These are phyloP conservation scores for Lithophane leautieri DNA, from an alignment of 2,888 invertebrate genomes.

Conservation along the genomic window DNA sequence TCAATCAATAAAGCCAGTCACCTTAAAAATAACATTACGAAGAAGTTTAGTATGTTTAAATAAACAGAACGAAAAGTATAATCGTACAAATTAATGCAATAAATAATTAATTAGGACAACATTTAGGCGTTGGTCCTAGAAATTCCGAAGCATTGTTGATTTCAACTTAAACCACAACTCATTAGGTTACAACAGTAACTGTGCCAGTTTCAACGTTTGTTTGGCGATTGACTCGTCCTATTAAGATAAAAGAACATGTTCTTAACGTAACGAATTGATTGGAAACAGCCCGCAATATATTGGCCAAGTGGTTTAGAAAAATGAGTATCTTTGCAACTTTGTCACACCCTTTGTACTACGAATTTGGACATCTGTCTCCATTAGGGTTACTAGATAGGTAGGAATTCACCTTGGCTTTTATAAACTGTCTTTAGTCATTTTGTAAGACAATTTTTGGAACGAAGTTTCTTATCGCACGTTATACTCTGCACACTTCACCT, in stretches of 20 bases:
- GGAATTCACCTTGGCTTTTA: not conserved
- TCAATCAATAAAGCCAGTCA: too few species aligned
- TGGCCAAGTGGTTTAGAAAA: slow-evolving; percentile 59
- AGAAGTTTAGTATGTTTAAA: too few species aligned
- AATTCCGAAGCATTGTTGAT: slow-evolving; percentile 11
- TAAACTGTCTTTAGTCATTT: not conserved
- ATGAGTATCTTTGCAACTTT: slow-evolving; percentile 42
- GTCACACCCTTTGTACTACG: slow-evolving; percentile 39
- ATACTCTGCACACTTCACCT: too few species aligned
- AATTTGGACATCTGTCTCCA: slow-evolving; percentile 20
- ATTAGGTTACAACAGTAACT: slow-evolving; percentile 48
- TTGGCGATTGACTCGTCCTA: slow-evolving; percentile 52
- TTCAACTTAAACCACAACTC: slow-evolving; percentile 36
- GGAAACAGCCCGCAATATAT: slow-evolving; percentile 53
- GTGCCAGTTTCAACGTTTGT: slow-evolving; percentile 57
- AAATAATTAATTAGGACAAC: not conserved
- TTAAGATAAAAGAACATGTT: slow-evolving; percentile 64
- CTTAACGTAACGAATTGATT: slow-evolving; percentile 60
- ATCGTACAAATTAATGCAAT: not conserved
- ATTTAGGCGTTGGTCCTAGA: not conserved
- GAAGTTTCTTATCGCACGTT: too few species aligned
- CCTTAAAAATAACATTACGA: too few species aligned
- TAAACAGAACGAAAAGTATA: not conserved
- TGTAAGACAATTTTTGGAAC: not conserved
- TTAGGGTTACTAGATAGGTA: not conserved